Evolutionary conservation across 2,888 invertebrate genomes (phyloP).

Genomic region (Calephelis perditalis): DNA sequence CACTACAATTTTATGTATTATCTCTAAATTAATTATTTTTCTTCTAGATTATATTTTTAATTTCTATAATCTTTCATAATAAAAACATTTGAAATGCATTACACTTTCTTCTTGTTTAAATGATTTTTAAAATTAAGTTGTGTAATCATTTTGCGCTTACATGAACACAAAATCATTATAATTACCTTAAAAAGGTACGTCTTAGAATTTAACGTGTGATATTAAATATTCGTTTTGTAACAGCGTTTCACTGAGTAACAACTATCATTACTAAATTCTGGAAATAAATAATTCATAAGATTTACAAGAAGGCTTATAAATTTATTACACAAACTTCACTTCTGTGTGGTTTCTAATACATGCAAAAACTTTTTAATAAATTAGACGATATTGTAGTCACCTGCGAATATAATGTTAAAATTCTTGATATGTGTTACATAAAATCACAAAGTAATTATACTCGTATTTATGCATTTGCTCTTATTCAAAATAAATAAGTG

Average conservation of each 20-base stretch:
- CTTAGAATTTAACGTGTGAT: background rate
- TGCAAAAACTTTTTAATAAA: too few species aligned
- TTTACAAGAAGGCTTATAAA: too few species aligned
- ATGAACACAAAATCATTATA: background rate
- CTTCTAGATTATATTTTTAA: background rate
- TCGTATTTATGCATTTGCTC: too few species aligned
- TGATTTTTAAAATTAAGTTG: background rate
- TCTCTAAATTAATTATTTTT: background rate
- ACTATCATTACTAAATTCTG: background rate
- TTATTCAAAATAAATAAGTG: too few species aligned
- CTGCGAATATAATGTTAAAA: too few species aligned
- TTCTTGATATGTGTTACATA: too few species aligned
- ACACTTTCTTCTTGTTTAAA: constrained; percentile 4
- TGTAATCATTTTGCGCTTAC: background rate
- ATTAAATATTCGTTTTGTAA: background rate
- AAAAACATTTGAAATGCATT: background rate
- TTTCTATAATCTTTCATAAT: too few species aligned
- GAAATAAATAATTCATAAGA: constrained; percentile 5
- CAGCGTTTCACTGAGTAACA: background rate
- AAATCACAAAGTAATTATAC: too few species aligned
- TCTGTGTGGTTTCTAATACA: too few species aligned
- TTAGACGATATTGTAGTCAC: too few species aligned
- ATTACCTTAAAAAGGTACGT: background rate
- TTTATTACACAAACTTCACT: too few species aligned
- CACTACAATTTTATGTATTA: constrained; percentile 5